Evolutionary conservation across 2,888 invertebrate genomes (phyloP), one percentile per base, ranked within the genome.

Genomic region (Allolobophora icterica): DNA sequence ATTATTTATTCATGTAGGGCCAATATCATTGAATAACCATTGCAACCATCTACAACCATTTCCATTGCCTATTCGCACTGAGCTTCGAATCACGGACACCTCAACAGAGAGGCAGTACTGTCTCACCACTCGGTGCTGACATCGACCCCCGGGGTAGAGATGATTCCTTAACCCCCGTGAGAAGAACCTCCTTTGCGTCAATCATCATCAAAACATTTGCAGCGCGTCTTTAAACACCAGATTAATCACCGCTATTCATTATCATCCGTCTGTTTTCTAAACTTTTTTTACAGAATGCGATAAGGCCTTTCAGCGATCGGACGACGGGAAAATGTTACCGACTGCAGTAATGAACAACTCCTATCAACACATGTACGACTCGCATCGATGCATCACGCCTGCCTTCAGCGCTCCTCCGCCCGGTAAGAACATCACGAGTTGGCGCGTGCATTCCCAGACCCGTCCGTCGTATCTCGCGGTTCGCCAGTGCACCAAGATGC

Each of bases 271-370:
- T 71, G 52, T 71, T 30, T 71, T 30, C 11, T 30, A 6, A 71
- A 71, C 30, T n/a, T 71, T 71, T 58, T 52, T 52, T 52, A 24
- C 71, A 71, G 71, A 13, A 71, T 71, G 71, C 71, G 71, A 71
- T 71, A 71, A 71, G 71, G 71, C 71, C 71, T 71, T 71, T 71
- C 71, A n/a, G 71, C 71, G n/a, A 8, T n/a, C 71, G 71, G 11
- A 30, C 8, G 71, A 30, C n/a, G 5, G 71, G 71, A 71, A 71
- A 71, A 71, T 71, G 71, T n/a, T 71, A 71, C 71, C 71, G 30
- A 71, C 34, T 87, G 87, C 87, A 3, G 87, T 87, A 87, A 87
- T 87, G 87, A 87, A 87, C 38, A 87, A 87, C 87, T 87, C 87
- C 34, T 87, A 87, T 87, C 87, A 34, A 87, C 87, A 87, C 38